phyloP scores from a whole-genome alignment of 2,888 invertebrate genomes.

The Augiades crinisus region DNA sequence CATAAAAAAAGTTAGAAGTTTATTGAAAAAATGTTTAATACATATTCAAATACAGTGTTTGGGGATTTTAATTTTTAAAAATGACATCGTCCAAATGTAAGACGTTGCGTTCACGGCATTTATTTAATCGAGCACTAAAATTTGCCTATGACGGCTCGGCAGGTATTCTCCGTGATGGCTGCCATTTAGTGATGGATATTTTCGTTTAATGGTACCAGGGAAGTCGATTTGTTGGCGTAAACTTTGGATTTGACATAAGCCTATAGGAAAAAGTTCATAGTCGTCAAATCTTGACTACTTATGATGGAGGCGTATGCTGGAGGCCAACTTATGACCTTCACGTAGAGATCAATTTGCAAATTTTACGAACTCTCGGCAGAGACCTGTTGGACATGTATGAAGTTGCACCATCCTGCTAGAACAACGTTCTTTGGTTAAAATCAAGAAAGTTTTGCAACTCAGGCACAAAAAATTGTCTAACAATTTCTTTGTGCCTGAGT shows the following conservation, averaged over 20 bases:
- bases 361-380: too few relatives aligned
- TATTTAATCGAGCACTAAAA: slow-evolving; percentile 21
- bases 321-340: background rate
- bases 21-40: too few relatives aligned
- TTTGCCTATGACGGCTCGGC: slow-evolving; percentile 27
- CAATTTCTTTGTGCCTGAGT: too few relatives aligned
- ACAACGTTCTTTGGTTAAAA: slow-evolving; percentile 31
- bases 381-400: background rate
- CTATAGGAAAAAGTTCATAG: too few relatives aligned
- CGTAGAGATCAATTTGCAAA: background rate
- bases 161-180: slow-evolving; percentile 25
- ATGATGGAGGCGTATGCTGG: too few relatives aligned
- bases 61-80: too few relatives aligned
- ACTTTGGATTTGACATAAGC: background rate
- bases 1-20: too few relatives aligned
- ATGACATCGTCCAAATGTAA: too few relatives aligned
- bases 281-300: background rate
- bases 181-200: slow-evolving; percentile 26
- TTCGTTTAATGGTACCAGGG: background rate
- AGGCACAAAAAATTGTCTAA: slow-evolving; percentile 28
- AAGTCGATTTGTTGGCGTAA: too few relatives aligned
- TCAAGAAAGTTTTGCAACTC: slow-evolving; percentile 31
- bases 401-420: background rate
- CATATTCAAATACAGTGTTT: too few relatives aligned
- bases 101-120: too few relatives aligned